These are phyloP conservation scores for Sminthopsis crassicaudata DNA, from an alignment of 2,113 vertebrate genomes.

Conservation along the genomic window DNA sequence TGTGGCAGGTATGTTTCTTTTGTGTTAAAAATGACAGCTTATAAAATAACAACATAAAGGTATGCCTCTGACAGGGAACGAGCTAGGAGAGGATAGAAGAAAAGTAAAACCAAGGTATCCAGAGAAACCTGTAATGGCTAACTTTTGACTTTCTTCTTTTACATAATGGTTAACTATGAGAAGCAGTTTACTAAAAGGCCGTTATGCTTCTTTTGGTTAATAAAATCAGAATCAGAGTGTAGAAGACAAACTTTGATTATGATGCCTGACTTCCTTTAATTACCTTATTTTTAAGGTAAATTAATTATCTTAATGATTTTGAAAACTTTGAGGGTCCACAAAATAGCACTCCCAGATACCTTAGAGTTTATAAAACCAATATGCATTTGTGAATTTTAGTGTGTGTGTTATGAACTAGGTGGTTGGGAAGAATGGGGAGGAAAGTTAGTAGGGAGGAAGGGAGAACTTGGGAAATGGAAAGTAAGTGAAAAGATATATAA, in stretches of 20 bases:
- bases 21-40: conserved; percentile 39
- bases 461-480: conserved; percentile 51
- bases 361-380: conserved; percentile 47
- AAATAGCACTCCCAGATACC: conserved; percentile 11
- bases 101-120: conserved; percentile 19
- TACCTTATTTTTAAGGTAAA: too few relatives aligned
- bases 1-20: conserved; percentile 42
- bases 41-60: not conserved
- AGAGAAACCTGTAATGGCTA: conserved; percentile 50
- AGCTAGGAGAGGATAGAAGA: conserved; percentile 38
- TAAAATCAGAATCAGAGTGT: conserved; percentile 28
- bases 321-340: conserved; percentile 3
- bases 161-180: conserved; percentile 46
- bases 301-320: conserved; percentile 29
- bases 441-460: not conserved
- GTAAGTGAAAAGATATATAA: conserved; percentile 22
- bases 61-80: conserved; percentile 32
- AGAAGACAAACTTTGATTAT: conserved; percentile 58
- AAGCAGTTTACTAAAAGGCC: conserved; percentile 38
- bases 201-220: conserved; percentile 35
- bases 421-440: not conserved
- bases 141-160: conserved; percentile 44
- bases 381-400: not conserved
- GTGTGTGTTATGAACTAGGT: conserved; percentile 11
- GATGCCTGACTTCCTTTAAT: conserved; percentile 27